A percentile compares a stretch with the other conserved stretches of the same genome.
These are phyloP conservation scores for Labrus mixtus DNA, from an alignment of 2,113 vertebrate genomes.

Conservation along the genomic window DNA sequence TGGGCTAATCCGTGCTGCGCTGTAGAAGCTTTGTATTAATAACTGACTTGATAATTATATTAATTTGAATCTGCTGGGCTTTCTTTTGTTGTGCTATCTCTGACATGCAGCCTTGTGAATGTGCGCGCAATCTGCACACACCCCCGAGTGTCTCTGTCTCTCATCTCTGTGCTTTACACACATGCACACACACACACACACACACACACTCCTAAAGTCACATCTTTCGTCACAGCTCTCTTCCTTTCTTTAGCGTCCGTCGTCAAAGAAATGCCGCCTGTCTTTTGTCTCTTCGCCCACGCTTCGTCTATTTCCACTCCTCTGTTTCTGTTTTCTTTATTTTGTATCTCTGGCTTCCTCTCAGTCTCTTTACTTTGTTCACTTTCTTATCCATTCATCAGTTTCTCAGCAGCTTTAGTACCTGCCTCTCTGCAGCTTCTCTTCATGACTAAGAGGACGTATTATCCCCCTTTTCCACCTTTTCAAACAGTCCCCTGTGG, in stretches of 20 bases:
- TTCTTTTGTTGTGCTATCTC: constrained; percentile 81
- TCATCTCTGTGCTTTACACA: constrained; percentile 28
- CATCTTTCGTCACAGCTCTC: constrained; percentile 20
- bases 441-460: too few relatives aligned
- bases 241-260: not conserved
- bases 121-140: constrained; percentile 33
- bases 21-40: constrained; percentile 73
- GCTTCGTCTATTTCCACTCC: constrained; percentile 22
- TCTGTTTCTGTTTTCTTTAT: constrained; percentile 10
- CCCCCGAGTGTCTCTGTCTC: constrained; percentile 46
- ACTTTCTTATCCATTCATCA: constrained; percentile 6
- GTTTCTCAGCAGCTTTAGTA: not conserved
- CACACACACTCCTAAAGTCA: constrained; percentile 23
- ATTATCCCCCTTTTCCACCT: too few relatives aligned
- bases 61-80: constrained; percentile 74
- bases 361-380: constrained; percentile 6
- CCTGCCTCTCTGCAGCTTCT: not conserved
- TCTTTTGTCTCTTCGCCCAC: constrained; percentile 27
- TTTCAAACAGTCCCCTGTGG: too few relatives aligned
- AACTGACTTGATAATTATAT: constrained; percentile 79
- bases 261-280: not conserved
- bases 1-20: constrained; percentile 50
- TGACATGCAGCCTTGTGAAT: constrained; percentile 72
- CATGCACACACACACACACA: too few relatives aligned
- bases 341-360: constrained; percentile 11